Base-by-base conservation (phyloP, 2,113 vertebrate genomes). In the Ophthalmolycus amberensis region DNA sequence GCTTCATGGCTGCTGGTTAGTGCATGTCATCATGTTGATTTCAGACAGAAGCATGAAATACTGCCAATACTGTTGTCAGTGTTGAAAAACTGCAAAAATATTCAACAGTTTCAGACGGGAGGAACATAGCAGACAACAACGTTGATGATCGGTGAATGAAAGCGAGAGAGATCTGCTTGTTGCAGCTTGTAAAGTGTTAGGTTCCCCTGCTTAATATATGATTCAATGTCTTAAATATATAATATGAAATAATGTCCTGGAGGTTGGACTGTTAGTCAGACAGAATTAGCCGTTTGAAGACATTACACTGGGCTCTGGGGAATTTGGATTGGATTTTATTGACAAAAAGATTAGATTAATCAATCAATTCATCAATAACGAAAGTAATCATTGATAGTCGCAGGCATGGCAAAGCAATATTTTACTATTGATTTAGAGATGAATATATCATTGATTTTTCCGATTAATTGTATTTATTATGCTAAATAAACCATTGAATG, bases 1-100 rank as follows among this genome's bases (percentile, higher is more conserved):
- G 85, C 68, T 82, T 76, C 22, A 48, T 6, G 64, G 90, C 84
- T 75, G 68, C 82, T 69, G 83, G 75, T 84, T 46, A 77, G 42
- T n/a, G 18, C 27, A 64, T 54, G 63, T 82, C 75, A 42, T 82
- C 71, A 12, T 52, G 64, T 73, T 88, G 9, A 6, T 71, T 79
- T 82, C 71, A 68, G 75, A 79, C 44, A 3, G 70, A 85, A 68
- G 70, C 70, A 37, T 52, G 0, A 79, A 77, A 79, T 9, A 18
- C 54, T n/a, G 79, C 42, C 63, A 77, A 38, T 16, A 32, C 12
- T 46, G 44, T 15, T 9, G 40, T 32, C 10, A 22, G 14, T 12
- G 10, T 52, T 54, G 9, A 22, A 54, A 50, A 59, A 77, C 56
- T 0, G 56, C 46, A n/a, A 38, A 38, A 58, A 44, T 8, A 22